Evolutionary conservation across 2,113 vertebrate species (phyloP), one percentile per base, ranked within the genome.

Genomic region (Sander vitreus): DNA sequence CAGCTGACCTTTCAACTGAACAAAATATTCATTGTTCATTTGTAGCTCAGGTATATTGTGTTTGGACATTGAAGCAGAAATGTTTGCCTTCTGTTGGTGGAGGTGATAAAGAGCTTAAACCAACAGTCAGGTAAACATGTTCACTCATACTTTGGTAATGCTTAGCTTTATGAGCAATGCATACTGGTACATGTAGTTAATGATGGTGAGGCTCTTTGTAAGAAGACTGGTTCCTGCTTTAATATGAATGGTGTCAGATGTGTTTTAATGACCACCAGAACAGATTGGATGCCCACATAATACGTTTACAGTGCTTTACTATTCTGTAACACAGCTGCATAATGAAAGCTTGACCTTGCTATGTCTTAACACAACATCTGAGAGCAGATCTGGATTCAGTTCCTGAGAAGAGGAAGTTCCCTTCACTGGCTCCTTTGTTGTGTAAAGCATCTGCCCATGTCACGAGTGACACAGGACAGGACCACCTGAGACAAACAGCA

Each of bases 401-500:
- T 74, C 27, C n/a, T 11, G 57, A 58, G 36, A 36, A 16, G 51
- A 85, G 84, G 92, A 92, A 91, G 90, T 92, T 53, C 66, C 70
- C 91, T 60, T 85, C 78, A 78, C 43, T 88, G 72, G 70, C 57
- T 83, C 62, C 27, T 73, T 19, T 43, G 66, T 90, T 92, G 84
- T 86, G 63, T 92, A 91, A 91, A 92, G 62, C 83, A 13, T 81
- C 78, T 60, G 79, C 48, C 64, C 39, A 15, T 87, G 90, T 94
- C 91, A 93, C 59, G 74, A 25, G 91, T 81, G 80, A 79, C 65
- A 82, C 57, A 19, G 60, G 75, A 53, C 73, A 77, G 65, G 78
- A 84, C 89, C 89, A 91, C 91, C 90, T 93, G 88, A 93, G 81
- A 79, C 68, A 67, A 53, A 64, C 80, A 77, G 36, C 83, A 86